Conservation (phyloP, 2,113 vertebrate genomes). For the Corythoichthys intestinalis region DNA sequence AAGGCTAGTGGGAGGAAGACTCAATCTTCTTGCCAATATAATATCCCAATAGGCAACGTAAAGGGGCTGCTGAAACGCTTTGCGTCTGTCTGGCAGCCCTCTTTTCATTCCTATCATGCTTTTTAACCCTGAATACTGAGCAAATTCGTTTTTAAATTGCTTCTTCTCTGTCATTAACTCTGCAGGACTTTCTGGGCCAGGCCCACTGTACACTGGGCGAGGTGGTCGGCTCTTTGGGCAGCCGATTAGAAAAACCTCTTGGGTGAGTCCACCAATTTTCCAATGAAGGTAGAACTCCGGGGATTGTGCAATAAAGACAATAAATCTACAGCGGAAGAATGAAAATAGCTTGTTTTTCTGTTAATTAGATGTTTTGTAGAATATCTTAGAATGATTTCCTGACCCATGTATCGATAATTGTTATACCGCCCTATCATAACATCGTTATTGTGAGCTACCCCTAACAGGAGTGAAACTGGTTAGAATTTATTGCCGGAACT, state of each 20-base stretch:
- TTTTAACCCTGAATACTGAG: conserved; percentile 1
- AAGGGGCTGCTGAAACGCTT: conserved; percentile 19
- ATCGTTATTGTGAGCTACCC: too few relatives aligned
- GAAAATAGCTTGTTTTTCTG: too few relatives aligned
- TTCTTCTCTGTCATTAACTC: conserved; percentile 21
- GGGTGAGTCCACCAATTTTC: conserved; percentile 73
- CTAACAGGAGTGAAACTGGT: too few relatives aligned
- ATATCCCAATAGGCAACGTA: conserved; percentile 23
- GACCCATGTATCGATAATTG: too few relatives aligned
- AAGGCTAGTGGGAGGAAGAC: conserved; percentile 34
- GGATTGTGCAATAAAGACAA: too few relatives aligned
- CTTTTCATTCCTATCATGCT: neutral
- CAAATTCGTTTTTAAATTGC: neutral
- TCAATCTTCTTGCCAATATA: conserved; percentile 20
- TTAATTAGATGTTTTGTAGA: too few relatives aligned
- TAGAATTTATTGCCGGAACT: too few relatives aligned
- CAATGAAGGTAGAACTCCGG: neutral
- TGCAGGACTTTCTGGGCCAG: conserved; percentile 95
- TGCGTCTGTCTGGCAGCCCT: neutral
- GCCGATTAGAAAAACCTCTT: conserved; percentile 87
- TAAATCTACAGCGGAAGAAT: too few relatives aligned
- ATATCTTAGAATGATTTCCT: too few relatives aligned
- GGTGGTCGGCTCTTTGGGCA: conserved; percentile 91
- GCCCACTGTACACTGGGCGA: conserved; percentile 91
- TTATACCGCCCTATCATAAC: too few relatives aligned